Conservation (phyloP, 2,113 vertebrate species). For the Erythrolamprus reginae region DNA sequence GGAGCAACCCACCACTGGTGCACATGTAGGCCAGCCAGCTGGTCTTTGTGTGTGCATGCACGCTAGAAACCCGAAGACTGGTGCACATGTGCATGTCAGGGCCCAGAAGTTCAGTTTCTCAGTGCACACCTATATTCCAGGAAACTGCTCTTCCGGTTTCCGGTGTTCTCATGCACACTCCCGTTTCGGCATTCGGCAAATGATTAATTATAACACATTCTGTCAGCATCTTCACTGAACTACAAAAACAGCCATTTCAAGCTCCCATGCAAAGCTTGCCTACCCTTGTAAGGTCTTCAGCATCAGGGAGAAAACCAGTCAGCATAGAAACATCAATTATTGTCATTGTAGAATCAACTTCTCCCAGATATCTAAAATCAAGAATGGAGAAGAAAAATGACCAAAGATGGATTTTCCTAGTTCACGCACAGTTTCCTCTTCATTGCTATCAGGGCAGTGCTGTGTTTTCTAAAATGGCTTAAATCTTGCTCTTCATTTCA, state of each 20-base stretch:
- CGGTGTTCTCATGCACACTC: too few relatives aligned
- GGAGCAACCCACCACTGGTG: too few relatives aligned
- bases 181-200: neutral
- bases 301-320: constrained; percentile 67
- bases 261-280: neutral
- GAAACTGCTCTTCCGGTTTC: too few relatives aligned
- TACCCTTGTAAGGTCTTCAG: constrained; percentile 61
- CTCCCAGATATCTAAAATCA: constrained; percentile 51
- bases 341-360: constrained; percentile 65
- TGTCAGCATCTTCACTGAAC: neutral
- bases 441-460: neutral
- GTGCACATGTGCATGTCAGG: too few relatives aligned
- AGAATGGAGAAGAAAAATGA: neutral
- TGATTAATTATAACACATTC: neutral
- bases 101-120: too few relatives aligned
- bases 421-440: neutral
- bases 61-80: too few relatives aligned
- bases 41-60: too few relatives aligned
- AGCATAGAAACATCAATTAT: constrained; percentile 73
- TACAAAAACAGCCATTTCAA: neutral
- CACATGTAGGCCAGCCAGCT: too few relatives aligned
- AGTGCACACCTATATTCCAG: too few relatives aligned
- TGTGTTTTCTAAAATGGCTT: neutral
- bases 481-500: neutral
- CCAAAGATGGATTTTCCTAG: neutral